Conservation (phyloP, 1,140 invertebrate species). For the Gonatopus flavifemur region DNA sequence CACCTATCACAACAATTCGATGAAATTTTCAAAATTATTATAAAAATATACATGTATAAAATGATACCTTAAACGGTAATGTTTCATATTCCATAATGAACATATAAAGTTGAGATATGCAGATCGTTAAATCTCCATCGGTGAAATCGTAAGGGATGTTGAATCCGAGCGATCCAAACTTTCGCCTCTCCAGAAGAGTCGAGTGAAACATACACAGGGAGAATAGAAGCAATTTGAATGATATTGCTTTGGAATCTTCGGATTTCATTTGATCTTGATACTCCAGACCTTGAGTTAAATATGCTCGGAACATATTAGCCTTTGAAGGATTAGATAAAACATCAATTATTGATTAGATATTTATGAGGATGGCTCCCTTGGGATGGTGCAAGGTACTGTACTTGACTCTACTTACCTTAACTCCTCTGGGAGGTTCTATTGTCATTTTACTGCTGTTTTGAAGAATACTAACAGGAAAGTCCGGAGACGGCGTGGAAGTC, state of each 20-base stretch:
- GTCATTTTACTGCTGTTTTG: conserved; percentile 76
- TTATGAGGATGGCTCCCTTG: background rate
- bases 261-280: conserved; percentile 61
- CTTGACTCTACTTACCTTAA: conserved; percentile 46
- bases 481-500: conserved; percentile 68
- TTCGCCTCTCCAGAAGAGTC: conserved; percentile 67
- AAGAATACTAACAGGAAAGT: conserved; percentile 70
- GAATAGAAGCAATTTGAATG: conserved; percentile 68
- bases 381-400: no score
- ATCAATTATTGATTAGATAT: background rate
- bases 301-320: conserved; percentile 69
- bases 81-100: conserved; percentile 66
- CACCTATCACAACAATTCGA: conserved; percentile 56
- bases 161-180: conserved; percentile 74
- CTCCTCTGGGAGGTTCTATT: conserved; percentile 70
- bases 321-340: conserved; percentile 33
- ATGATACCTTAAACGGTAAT: conserved; percentile 66
- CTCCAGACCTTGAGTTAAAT: conserved; percentile 57
- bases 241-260: conserved; percentile 56
- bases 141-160: conserved; percentile 79
- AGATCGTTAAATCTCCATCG: conserved; percentile 73
- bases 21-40: conserved; percentile 19
- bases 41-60: background rate
- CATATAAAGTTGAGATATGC: conserved; percentile 70
- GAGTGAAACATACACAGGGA: conserved; percentile 75